A percentile compares a stretch with the other conserved stretches of the same genome.
Conservation (phyloP, 1,140 invertebrate species). For the Spodoptera frugiperda region DNA sequence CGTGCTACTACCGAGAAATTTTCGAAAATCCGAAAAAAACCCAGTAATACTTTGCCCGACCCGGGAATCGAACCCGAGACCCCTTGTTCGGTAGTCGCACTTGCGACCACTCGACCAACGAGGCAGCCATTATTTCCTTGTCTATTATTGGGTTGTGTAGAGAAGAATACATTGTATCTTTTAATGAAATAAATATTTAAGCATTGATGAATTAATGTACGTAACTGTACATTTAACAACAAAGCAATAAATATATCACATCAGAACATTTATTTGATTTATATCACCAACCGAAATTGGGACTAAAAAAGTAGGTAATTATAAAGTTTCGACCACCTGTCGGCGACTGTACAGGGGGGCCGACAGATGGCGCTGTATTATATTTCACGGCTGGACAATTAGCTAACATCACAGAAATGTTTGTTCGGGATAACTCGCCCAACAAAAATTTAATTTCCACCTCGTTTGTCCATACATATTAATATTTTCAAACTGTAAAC, state of each 20-base stretch:
- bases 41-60: no score
- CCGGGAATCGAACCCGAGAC: no score
- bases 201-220: no score
- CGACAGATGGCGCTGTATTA: constrained; percentile 51
- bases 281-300: background rate
- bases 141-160: no score
- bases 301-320: constrained; percentile 17
- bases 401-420: constrained; percentile 63
- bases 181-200: no score
- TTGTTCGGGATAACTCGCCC: constrained; percentile 56
- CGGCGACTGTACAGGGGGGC: constrained; percentile 7
- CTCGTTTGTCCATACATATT: constrained; percentile 6
- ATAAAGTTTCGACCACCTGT: constrained; percentile 18
- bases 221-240: no score
- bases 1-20: no score
- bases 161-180: no score
- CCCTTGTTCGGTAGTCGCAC: no score
- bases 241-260: background rate
- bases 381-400: constrained; percentile 67
- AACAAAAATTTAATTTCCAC: constrained; percentile 13
- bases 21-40: no score
- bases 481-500: background rate
- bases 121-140: no score
- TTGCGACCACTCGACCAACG: no score
- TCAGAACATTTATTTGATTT: constrained; percentile 3